phyloP scores from a whole-genome alignment of 1,140 invertebrate genomes.

The Centruroides sculpturatus region DNA sequence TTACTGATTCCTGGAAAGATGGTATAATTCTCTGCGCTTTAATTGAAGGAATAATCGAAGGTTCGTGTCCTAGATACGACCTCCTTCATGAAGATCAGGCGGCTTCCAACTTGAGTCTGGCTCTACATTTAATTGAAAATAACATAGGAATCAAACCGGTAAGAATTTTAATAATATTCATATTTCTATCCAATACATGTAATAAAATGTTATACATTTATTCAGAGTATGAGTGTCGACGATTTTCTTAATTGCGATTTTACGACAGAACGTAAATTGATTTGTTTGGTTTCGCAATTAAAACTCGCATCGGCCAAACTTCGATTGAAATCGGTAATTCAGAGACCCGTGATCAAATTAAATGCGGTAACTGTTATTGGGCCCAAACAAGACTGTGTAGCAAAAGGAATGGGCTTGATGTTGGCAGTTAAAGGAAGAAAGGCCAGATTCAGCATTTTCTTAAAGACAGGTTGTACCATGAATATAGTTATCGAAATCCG shows the following conservation, averaged over 20 bases:
- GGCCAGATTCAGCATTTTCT: conserved; percentile 15
- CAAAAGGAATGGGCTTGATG: conserved; percentile 18
- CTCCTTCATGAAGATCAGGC: conserved; percentile 26
- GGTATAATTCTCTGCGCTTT: conserved; percentile 29
- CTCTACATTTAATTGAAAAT: conserved; percentile 24
- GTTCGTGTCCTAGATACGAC: conserved; percentile 26
- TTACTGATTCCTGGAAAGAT: conserved; percentile 24
- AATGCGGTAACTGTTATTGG: neutral
- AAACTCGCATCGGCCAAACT: conserved; percentile 4
- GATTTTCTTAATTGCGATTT: conserved; percentile 5
- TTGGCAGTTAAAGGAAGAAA: conserved; percentile 15
- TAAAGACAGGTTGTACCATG: neutral
- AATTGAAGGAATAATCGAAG: conserved; percentile 25
- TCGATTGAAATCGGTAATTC: neutral
- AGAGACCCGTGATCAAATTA: neutral
- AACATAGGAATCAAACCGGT: conserved; percentile 26
- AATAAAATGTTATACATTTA: neutral
- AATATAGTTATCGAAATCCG: conserved; percentile 16
- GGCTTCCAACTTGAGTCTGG: conserved; percentile 28
- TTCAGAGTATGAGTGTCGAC: conserved; percentile 4
- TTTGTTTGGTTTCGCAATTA: conserved; percentile 7
- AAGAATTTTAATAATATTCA: conserved; percentile 2
- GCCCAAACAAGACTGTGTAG: neutral
- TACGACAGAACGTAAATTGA: conserved; percentile 1
- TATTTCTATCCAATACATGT: neutral